Conservation (phyloP, 2,888 invertebrate species). For the Smittia sp. region DNA sequence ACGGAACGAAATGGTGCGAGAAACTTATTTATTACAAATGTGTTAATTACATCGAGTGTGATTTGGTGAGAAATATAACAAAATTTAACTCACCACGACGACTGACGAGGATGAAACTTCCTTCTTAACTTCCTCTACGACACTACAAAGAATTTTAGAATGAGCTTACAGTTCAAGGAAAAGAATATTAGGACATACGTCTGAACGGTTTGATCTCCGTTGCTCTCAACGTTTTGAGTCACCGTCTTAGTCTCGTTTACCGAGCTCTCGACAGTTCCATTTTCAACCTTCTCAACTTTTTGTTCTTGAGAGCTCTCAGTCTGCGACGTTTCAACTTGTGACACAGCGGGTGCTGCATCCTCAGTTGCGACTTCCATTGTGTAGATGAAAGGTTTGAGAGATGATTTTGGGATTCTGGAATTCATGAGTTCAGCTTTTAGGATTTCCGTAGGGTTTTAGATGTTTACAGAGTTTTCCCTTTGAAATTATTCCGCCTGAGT, state of each 20-base stretch:
- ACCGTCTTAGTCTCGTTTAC: neutral
- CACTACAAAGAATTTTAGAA: neutral
- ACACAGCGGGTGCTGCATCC: neutral
- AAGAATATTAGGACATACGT: neutral
- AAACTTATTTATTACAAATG: slow-evolving; percentile 9
- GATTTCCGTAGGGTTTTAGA: neutral
- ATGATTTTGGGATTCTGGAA: slow-evolving; percentile 28
- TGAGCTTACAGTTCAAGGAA: neutral
- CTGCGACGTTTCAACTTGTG: slow-evolving; percentile 20
- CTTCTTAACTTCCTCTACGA: slow-evolving; percentile 15
- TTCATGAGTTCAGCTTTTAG: too few relatives aligned
- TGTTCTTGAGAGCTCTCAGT: slow-evolving; percentile 34
- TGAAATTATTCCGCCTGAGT: neutral
- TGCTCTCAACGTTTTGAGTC: slow-evolving; percentile 1
- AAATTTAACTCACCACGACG: slow-evolving; percentile 23
- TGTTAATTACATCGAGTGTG: neutral
- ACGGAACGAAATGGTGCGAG: slow-evolving; percentile 7
- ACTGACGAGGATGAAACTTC: slow-evolving; percentile 30
- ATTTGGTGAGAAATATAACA: neutral
- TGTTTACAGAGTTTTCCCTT: neutral
- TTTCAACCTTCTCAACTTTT: slow-evolving; percentile 23
- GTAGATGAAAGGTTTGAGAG: slow-evolving; percentile 27
- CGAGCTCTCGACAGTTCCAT: slow-evolving; percentile 26
- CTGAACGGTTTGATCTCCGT: neutral
- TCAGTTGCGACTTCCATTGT: slow-evolving; percentile 27